These are phyloP conservation scores for Aphaenogaster ashmeadi DNA, from an alignment of 1,140 invertebrate genomes.

Conservation along the genomic window DNA sequence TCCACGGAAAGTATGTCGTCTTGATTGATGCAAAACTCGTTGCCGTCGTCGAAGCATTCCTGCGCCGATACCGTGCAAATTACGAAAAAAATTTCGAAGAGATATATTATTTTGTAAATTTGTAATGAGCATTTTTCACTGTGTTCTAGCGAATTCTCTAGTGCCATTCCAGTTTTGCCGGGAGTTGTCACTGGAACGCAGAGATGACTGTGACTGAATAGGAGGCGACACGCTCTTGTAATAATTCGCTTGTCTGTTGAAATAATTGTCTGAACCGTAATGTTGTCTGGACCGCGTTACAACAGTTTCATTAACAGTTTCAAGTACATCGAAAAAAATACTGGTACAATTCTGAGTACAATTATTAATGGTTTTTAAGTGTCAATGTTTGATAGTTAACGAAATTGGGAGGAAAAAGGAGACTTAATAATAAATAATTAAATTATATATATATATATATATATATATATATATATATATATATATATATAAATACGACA, in stretches of 20 bases:
- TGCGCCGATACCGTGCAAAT: constrained; percentile 42
- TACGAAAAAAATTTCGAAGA: constrained; percentile 1
- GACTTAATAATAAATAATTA: neutral
- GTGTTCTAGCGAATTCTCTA: neutral
- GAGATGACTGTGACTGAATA: constrained; percentile 61
- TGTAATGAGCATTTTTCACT: neutral
- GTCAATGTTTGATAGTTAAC: neutral
- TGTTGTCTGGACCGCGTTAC: constrained; percentile 26
- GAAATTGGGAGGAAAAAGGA: neutral
- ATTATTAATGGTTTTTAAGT: neutral
- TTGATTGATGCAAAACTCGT: constrained; percentile 87
- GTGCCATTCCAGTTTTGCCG: neutral
- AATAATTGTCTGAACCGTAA: constrained; percentile 80
- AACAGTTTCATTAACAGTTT: constrained; percentile 21
- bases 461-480: neutral
- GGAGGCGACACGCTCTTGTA: constrained; percentile 70
- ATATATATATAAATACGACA: neutral
- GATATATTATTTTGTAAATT: constrained; percentile 53
- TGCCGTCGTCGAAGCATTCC: constrained; percentile 85
- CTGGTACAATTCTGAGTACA: neutral
- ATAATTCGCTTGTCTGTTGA: constrained; percentile 66
- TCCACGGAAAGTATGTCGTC: constrained; percentile 89
- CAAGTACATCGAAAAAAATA: neutral
- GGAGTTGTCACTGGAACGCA: neutral
- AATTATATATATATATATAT: neutral